Evolutionary conservation across 2,888 invertebrate genomes (phyloP).

Genomic region (Endomychus coccineus): DNA sequence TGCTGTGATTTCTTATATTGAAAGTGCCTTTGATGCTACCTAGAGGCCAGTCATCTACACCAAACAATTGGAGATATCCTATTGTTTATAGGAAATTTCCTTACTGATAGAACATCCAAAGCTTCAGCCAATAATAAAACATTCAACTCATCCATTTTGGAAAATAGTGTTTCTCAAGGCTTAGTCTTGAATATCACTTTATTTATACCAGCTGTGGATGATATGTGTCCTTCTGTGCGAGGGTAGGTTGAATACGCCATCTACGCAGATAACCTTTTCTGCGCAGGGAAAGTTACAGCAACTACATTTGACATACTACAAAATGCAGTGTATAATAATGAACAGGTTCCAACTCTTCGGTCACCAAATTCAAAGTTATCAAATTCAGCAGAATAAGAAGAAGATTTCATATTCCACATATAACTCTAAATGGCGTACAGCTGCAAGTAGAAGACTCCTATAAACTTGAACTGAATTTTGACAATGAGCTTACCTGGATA

Average conservation of each 20-base stretch:
- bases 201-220: constrained; percentile 8
- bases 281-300: not conserved
- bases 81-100: constrained; percentile 2
- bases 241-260: constrained; percentile 1
- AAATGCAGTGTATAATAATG: not conserved
- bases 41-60: constrained; percentile 15
- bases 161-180: constrained; percentile 8
- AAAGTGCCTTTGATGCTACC: constrained; percentile 21
- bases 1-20: constrained; percentile 17
- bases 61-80: constrained; percentile 8
- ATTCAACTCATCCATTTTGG: not conserved
- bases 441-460: constrained; percentile 6
- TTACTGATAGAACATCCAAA: constrained; percentile 4
- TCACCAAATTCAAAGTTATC: not conserved
- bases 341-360: not conserved
- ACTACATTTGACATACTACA: constrained; percentile 1
- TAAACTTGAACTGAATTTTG: constrained; percentile 19
- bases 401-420: not conserved
- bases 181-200: constrained; percentile 8
- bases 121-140: constrained; percentile 2
- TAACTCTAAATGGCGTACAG: constrained; percentile 3
- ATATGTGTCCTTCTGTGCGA: not conserved
- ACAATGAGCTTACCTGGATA: constrained; percentile 20
- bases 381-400: constrained; percentile 1
- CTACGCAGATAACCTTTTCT: constrained; percentile 9